phyloP scores from a whole-genome alignment of 2,797 vertebrate species.

The Heteromormyrus szaboi region DNA sequence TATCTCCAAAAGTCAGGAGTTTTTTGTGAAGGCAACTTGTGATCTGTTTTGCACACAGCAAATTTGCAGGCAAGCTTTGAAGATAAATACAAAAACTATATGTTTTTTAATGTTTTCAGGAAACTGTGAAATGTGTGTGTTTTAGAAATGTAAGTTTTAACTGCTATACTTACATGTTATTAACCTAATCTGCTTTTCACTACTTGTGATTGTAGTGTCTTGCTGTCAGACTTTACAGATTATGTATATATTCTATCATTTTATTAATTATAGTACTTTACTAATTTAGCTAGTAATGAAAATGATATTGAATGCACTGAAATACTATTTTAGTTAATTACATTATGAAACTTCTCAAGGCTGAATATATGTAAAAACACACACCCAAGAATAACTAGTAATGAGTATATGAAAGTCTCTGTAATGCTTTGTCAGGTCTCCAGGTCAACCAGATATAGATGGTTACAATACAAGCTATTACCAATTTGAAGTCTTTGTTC shows the following conservation, averaged over 20 bases:
- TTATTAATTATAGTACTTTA: not conserved
- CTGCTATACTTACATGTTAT: not conserved
- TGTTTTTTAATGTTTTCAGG: not conserved
- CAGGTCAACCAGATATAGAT: not conserved
- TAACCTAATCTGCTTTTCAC: not conserved
- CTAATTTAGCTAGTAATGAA: not conserved
- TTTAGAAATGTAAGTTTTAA: not conserved
- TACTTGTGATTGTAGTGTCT: not conserved
- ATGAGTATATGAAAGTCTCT: not conserved
- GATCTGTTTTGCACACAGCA: not conserved
- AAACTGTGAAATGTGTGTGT: not conserved
- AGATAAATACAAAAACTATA: not conserved
- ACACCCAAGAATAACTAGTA: not conserved
- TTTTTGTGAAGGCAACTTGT: not conserved
- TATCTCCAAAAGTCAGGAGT: conserved; percentile 13
- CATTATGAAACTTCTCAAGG: not conserved
- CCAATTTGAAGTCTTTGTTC: not conserved
- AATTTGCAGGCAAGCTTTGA: not conserved
- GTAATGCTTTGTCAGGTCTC: not conserved
- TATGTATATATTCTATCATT: not conserved
- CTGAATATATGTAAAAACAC: not conserved
- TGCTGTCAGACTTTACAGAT: not conserved
- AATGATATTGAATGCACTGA: not conserved
- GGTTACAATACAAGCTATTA: not conserved
- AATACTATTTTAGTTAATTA: not conserved